These are phyloP conservation scores for Melanotaenia parkinsoni DNA, from an alignment of 2,797 vertebrate genomes.

Conservation along the genomic window DNA sequence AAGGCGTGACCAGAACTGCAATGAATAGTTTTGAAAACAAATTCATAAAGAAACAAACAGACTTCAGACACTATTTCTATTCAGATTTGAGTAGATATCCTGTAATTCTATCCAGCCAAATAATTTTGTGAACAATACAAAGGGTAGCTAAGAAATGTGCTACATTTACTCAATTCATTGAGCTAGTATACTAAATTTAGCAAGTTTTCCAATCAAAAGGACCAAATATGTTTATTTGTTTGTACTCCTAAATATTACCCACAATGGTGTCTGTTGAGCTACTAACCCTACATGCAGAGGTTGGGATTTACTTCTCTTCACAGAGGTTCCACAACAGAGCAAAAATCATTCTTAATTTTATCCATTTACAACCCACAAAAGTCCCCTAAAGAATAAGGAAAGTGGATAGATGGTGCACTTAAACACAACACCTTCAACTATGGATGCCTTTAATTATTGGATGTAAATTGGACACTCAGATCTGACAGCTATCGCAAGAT, in stretches of 20 bases:
- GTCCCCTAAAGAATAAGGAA: neutral
- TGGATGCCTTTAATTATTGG: neutral
- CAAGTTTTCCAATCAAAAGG: neutral
- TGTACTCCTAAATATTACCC: too few species aligned
- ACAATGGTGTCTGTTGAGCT: neutral
- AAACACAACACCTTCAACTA: neutral
- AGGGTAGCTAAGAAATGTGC: neutral
- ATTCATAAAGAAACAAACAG: neutral
- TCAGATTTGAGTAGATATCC: neutral
- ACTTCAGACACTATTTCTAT: neutral
- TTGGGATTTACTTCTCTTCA: neutral
- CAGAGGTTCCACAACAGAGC: neutral
- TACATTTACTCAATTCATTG: neutral
- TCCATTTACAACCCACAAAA: neutral
- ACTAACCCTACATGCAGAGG: neutral
- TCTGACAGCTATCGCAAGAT: neutral
- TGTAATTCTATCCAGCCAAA: neutral
- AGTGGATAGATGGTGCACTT: neutral
- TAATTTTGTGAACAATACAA: neutral
- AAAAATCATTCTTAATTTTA: neutral
- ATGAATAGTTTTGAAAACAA: neutral
- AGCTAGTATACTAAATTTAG: neutral
- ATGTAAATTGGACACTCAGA: neutral
- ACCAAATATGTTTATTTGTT: too few species aligned
- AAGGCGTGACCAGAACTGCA: neutral